A percentile compares a stretch with the other conserved stretches of the same genome.
phyloP scores from a whole-genome alignment of 2,113 vertebrate species.

The cattle (Bos taurus) region ARS-UCD2.0 NC_037357.1:95776001-95776500 shows the following conservation, averaged over 20 bases:
- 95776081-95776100: neutral
- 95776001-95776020: neutral
- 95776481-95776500: neutral
- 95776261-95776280: neutral
- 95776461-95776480: neutral
- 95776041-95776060: neutral
- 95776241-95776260: neutral
- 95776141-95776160: neutral
- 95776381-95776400: neutral
- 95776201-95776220: neutral
- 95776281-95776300: neutral
- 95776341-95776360: neutral
- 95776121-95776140: neutral
- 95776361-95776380: neutral
- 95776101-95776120: neutral
- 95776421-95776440: neutral
- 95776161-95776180: neutral
- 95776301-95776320: neutral
- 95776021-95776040: neutral
- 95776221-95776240: neutral
- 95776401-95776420: neutral
- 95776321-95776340: conserved; percentile 14
- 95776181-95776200: neutral
- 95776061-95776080: neutral
- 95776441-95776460: neutral